Conservation (phyloP, 2,888 invertebrate species). For the Sphaeridia pumilis region DNA sequence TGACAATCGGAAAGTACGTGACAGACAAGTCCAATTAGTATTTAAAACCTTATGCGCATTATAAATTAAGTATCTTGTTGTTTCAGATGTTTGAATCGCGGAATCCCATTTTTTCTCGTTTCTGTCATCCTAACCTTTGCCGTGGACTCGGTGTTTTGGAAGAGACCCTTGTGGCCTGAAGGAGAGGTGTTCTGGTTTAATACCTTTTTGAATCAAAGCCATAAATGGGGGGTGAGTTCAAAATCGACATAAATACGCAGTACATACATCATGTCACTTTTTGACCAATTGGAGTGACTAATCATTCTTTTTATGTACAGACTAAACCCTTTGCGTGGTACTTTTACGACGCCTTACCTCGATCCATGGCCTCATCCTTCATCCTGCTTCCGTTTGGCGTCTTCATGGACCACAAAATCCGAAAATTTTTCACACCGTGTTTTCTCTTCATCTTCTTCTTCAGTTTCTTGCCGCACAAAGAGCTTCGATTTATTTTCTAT, state of each 20-base stretch:
- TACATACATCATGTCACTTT: too few species aligned
- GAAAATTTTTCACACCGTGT: constrained; percentile 57
- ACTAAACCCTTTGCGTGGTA: constrained; percentile 95
- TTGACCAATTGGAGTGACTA: too few species aligned
- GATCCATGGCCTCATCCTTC: constrained; percentile 72
- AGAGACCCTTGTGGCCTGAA: constrained; percentile 84
- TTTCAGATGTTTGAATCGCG: constrained; percentile 58
- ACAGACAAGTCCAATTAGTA: too few species aligned
- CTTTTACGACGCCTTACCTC: constrained; percentile 91
- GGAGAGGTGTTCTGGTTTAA: constrained; percentile 96
- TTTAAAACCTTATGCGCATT: too few species aligned
- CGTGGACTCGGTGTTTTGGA: constrained; percentile 91
- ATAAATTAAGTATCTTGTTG: too few species aligned
- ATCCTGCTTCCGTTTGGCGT: constrained; percentile 67
- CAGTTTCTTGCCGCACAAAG: constrained; percentile 94
- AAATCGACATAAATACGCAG: constrained; percentile 1
- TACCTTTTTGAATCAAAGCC: constrained; percentile 82
- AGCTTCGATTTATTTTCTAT: constrained; percentile 92
- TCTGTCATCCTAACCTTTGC: constrained; percentile 58
- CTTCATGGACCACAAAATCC: constrained; percentile 57
- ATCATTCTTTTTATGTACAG: constrained; percentile 46
- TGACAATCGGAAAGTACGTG: constrained; percentile 55
- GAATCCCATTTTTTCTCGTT: constrained; percentile 56
- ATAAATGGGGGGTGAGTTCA: constrained; percentile 77
- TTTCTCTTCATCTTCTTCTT: constrained; percentile 71